phyloP scores from a whole-genome alignment of 37 sponge, comb jelly and placozoan genomes.

The Bolinopsis microptera region DNA sequence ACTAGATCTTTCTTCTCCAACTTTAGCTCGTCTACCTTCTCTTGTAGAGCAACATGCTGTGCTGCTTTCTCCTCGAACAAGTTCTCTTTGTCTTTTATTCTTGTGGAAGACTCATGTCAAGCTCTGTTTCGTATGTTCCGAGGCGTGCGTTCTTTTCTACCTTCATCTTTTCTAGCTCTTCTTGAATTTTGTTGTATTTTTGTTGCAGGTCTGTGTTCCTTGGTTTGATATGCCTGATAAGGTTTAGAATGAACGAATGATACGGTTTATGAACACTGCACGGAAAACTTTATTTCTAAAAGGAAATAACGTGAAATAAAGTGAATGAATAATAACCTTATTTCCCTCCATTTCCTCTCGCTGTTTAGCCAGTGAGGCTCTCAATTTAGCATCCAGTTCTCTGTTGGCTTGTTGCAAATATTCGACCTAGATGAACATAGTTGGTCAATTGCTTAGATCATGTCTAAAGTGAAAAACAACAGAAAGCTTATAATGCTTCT shows the following conservation, averaged over 20 bases:
- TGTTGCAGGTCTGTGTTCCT: neutral
- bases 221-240: slow-evolving; percentile 27
- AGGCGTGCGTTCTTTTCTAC: slow-evolving; percentile 43
- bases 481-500: too few species aligned
- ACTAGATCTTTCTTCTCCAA: slow-evolving; percentile 62
- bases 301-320: too few species aligned
- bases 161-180: slow-evolving; percentile 51
- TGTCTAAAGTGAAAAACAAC: too few species aligned
- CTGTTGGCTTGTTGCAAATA: slow-evolving; percentile 89
- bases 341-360: slow-evolving; percentile 65
- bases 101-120: slow-evolving; percentile 64
- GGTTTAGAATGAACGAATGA: too few species aligned
- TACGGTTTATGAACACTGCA: too few species aligned
- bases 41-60: neutral
- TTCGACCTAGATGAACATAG: too few species aligned
- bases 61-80: neutral
- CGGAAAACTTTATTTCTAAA: too few species aligned
- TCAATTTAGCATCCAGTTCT: slow-evolving; percentile 79
- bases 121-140: slow-evolving; percentile 55
- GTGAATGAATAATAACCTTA: slow-evolving; percentile 25
- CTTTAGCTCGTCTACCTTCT: slow-evolving; percentile 20
- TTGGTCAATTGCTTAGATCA: too few species aligned
- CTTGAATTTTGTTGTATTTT: neutral
- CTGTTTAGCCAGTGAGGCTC: slow-evolving; percentile 64
- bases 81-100: slow-evolving; percentile 59